phyloP scores from a whole-genome alignment of 2,797 vertebrate genomes.

The Euphonia xanthogaster region DNA sequence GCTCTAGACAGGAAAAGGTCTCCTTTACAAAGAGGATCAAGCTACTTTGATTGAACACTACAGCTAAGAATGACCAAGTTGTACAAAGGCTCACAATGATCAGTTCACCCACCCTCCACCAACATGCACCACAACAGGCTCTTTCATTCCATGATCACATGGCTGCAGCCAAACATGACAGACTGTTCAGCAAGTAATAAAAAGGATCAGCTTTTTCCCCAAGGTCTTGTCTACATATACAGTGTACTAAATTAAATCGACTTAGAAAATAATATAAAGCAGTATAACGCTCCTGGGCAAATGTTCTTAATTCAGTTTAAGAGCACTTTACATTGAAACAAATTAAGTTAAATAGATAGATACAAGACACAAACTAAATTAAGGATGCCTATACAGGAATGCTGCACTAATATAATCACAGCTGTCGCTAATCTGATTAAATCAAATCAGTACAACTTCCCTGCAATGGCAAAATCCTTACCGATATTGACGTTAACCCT shows the following conservation, averaged over 20 bases:
- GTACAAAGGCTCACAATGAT: neutral
- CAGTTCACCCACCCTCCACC: conserved; percentile 8
- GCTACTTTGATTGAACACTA: neutral
- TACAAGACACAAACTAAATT: conserved; percentile 34
- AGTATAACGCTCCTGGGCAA: conserved; percentile 6
- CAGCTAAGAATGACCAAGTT: neutral
- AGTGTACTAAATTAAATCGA: conserved; percentile 38
- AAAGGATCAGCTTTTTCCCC: conserved; percentile 52
- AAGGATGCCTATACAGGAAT: conserved; percentile 44
- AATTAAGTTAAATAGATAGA: conserved; percentile 38
- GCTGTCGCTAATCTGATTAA: conserved; percentile 47
- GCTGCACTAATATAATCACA: conserved; percentile 37
- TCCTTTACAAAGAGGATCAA: neutral
- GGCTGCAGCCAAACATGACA: conserved; percentile 32
- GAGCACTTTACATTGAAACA: conserved; percentile 38
- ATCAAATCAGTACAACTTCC: neutral
- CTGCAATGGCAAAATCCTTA: conserved; percentile 15
- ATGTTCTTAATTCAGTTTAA: conserved; percentile 52
- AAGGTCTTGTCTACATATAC: conserved; percentile 45
- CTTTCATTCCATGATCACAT: conserved; percentile 26
- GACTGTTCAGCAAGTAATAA: conserved; percentile 48
- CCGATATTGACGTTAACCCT: neutral
- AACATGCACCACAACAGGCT: neutral
- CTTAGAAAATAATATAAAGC: conserved; percentile 30
- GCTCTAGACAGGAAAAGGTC: neutral